These are phyloP conservation scores for Octodonta nipae DNA, from an alignment of 2,888 invertebrate genomes.

Conservation along the genomic window DNA sequence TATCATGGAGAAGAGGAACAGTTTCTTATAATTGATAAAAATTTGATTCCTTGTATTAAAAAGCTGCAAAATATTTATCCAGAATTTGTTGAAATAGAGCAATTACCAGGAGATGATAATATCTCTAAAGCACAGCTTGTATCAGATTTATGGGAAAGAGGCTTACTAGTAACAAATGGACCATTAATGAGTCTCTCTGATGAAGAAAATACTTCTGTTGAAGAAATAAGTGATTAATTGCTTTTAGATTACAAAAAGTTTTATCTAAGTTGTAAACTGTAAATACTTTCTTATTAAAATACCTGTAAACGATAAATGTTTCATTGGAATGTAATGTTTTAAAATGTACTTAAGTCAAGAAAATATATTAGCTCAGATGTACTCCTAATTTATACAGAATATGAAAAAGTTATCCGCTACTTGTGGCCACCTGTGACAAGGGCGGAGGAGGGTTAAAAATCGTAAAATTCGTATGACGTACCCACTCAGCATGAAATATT, in stretches of 20 bases:
- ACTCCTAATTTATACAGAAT: too few species aligned
- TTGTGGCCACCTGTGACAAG: too few species aligned
- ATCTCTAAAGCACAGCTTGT: constrained; percentile 55
- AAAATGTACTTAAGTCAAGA: too few species aligned
- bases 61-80: constrained; percentile 64
- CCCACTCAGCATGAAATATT: too few species aligned
- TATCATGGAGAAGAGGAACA: constrained; percentile 72
- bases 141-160: constrained; percentile 69
- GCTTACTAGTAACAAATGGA: constrained; percentile 59
- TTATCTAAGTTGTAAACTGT: not conserved
- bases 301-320: too few species aligned
- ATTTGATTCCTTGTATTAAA: constrained; percentile 56
- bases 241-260: not conserved
- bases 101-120: constrained; percentile 51
- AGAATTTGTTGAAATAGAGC: constrained; percentile 55
- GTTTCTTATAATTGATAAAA: constrained; percentile 58
- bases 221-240: not conserved
- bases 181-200: constrained; percentile 15
- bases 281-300: not conserved
- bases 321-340: too few species aligned
- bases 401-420: too few species aligned
- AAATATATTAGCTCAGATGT: too few species aligned
- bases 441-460: too few species aligned
- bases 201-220: constrained; percentile 4
- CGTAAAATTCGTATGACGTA: too few species aligned